Percentiles rank a stretch among this genome's conserved stretches.
phyloP scores from a whole-genome alignment of 1,140 invertebrate species.

The Drosophila yakuba region DNA sequence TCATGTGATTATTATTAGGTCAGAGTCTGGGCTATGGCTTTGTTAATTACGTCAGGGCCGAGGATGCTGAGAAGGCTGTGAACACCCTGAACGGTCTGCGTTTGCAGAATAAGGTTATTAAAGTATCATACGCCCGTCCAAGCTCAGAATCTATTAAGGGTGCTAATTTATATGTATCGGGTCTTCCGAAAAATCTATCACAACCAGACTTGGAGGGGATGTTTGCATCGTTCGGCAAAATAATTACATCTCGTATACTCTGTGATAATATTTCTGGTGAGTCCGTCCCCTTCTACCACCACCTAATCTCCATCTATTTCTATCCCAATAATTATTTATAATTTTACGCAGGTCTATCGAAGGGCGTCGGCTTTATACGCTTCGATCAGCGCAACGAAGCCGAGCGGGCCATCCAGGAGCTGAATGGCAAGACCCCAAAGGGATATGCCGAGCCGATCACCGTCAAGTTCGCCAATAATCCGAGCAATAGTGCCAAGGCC shows the following conservation, averaged over 20 bases:
- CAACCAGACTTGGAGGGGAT: conserved; percentile 93
- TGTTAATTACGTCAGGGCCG: conserved; percentile 93
- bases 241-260: conserved; percentile 94
- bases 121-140: conserved; percentile 95
- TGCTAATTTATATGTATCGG: conserved; percentile 95
- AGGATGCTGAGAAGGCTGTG: conserved; percentile 94
- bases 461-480: conserved; percentile 88
- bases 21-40: conserved; percentile 96
- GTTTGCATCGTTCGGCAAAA: conserved; percentile 92
- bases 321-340: background rate
- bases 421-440: conserved; percentile 87
- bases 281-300: background rate
- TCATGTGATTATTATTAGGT: conserved; percentile 85
- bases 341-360: conserved; percentile 85
- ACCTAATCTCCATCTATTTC: no score
- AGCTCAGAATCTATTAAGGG: conserved; percentile 95
- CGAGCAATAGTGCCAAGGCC: conserved; percentile 87
- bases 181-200: conserved; percentile 93
- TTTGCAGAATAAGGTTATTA: conserved; percentile 95
- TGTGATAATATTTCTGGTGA: conserved; percentile 92
- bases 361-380: conserved; percentile 87
- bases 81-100: conserved; percentile 93
- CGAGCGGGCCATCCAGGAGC: conserved; percentile 87
- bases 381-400: conserved; percentile 88
- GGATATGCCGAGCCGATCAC: conserved; percentile 87